Evolutionary conservation across 2,888 invertebrate genomes (phyloP), one percentile per base, ranked within the genome.

Genomic region (Pinctada fucata): DNA sequence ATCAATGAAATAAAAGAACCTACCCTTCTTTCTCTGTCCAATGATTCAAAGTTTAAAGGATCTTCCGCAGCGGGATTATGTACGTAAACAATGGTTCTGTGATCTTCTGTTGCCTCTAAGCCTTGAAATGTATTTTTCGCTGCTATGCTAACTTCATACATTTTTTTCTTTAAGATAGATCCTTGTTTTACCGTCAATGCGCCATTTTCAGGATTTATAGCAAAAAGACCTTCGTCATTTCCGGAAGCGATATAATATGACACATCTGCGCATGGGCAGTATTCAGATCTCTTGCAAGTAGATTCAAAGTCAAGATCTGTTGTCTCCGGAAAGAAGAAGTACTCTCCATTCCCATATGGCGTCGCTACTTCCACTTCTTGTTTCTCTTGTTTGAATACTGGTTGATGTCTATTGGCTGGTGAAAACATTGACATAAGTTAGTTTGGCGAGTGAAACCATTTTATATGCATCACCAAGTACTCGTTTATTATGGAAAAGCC

Each of bases 171-270:
- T 58, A 75, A 64, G 10, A 31, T 47, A 5, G 71, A 65, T 31
- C 72, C 76, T 51, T 65, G 45, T 49, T 64, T 81, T 6, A 79
- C 52, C 13, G 64, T 68, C 51, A 82, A 52, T 47, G 71, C 68
- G 2, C 82, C 82, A 68, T 64, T 79, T 16, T 51, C 52, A 3
- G 79, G 81, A 65, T 81, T 65, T 8, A 82, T 76, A n/a, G 79
- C 73, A 74, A 82, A 82, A 8, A 69, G 48, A 4, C 64, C 70
- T 48, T 76, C 76, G 47, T 68, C 75, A 47, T 82, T 79, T 16
- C 76, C 82, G 6, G 8, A 16, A 2, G 50, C 0, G 3, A 82
- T 78, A 3, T 72, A 75, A 49, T 76, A 82, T 2, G 51, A 48
- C 13, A 72, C 51, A 13, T 78, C 75, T 31, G 73, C 75, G 51